A percentile compares a stretch with the other conserved stretches of the same genome.
Conservation (phyloP, 2,888 invertebrate genomes). For the Drosophila neoperkinsi region DNA sequence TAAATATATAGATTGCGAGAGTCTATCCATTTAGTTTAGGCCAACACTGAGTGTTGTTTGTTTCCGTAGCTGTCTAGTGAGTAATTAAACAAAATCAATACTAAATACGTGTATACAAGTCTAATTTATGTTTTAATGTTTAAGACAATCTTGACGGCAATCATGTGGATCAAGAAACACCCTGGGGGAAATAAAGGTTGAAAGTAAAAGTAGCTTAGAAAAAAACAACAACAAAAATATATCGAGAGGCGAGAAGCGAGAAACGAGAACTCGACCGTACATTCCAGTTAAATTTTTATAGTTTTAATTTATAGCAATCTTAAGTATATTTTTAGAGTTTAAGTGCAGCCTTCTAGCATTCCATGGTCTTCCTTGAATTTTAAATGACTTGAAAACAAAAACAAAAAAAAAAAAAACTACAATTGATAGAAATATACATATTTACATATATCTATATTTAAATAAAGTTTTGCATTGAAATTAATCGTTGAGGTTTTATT, state of each 20-base stretch:
- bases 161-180: constrained; percentile 54
- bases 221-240: constrained; percentile 5
- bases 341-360: constrained; percentile 63
- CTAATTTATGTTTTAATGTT: constrained; percentile 65
- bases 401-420: constrained; percentile 1
- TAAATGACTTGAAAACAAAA: constrained; percentile 55
- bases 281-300: constrained; percentile 71
- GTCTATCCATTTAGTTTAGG: constrained; percentile 58
- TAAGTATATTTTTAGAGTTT: constrained; percentile 42
- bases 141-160: constrained; percentile 66
- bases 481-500: constrained; percentile 36
- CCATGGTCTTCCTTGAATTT: constrained; percentile 79
- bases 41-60: constrained; percentile 74
- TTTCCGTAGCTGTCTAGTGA: constrained; percentile 39
- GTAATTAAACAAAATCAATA: constrained; percentile 28
- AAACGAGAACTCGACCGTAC: constrained; percentile 22
- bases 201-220: constrained; percentile 67
- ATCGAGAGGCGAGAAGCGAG: constrained; percentile 19
- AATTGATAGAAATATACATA: constrained; percentile 37
- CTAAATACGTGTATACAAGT: constrained; percentile 43
- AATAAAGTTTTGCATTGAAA: constrained; percentile 66
- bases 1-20: constrained; percentile 28
- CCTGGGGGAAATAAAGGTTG: constrained; percentile 74
- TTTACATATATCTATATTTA: constrained; percentile 44
- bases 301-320: constrained; percentile 45